phyloP scores from a whole-genome alignment of 2,113 vertebrate genomes.

The Saguinus imperator region DNA sequence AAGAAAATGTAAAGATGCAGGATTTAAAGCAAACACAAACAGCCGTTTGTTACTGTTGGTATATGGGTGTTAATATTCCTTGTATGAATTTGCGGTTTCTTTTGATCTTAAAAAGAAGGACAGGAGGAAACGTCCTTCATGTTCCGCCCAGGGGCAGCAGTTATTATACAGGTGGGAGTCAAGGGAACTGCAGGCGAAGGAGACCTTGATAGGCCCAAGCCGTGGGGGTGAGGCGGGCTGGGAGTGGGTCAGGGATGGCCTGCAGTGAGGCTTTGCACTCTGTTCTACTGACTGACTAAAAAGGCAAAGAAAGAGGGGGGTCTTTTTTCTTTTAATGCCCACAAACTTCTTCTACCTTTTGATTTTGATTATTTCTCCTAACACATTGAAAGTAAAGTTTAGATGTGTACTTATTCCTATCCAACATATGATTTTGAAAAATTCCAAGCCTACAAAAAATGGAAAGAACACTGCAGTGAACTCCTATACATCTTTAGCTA shows the following conservation, averaged over 20 bases:
- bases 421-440: not conserved
- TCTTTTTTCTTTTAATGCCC: not conserved
- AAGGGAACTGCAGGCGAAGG: not conserved
- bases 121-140: not conserved
- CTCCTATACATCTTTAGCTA: not conserved
- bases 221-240: too few relatives aligned
- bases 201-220: not conserved
- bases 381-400: not conserved
- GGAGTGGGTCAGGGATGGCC: not conserved
- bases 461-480: not conserved
- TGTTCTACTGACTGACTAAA: not conserved
- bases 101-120: not conserved
- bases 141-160: not conserved
- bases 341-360: not conserved
- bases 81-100: not conserved
- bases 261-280: not conserved
- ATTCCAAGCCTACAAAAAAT: not conserved
- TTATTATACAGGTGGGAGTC: not conserved
- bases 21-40: not conserved
- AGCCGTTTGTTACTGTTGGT: not conserved
- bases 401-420: too few relatives aligned
- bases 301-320: not conserved
- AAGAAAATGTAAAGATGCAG: not conserved
- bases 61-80: not conserved
- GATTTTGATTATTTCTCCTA: not conserved